A percentile compares a stretch with the other conserved stretches of the same genome.
These are phyloP conservation scores for Monopis laevigella DNA, from an alignment of 2,888 invertebrate genomes.

Conservation along the genomic window DNA sequence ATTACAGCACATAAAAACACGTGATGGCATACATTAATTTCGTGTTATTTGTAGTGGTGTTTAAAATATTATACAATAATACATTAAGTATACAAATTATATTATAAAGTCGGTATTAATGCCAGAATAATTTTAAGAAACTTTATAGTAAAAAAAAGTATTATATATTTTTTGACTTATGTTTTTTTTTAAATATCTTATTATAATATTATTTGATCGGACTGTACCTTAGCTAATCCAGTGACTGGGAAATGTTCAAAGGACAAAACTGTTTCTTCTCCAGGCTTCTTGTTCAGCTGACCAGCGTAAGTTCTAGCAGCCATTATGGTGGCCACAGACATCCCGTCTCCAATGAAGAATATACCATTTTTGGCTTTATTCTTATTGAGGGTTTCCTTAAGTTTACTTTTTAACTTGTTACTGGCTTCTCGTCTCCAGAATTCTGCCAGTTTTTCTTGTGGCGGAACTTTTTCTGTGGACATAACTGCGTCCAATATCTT, in stretches of 20 bases:
- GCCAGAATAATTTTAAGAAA: no score
- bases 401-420: slow-evolving; percentile 35
- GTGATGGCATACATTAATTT: no score
- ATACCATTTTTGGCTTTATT: slow-evolving; percentile 76
- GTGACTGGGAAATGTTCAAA: slow-evolving; percentile 76
- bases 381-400: slow-evolving; percentile 26
- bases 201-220: background rate
- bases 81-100: no score
- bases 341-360: slow-evolving; percentile 80
- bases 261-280: slow-evolving; percentile 71
- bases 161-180: background rate
- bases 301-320: slow-evolving; percentile 76
- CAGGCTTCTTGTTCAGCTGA: slow-evolving; percentile 60
- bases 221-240: slow-evolving; percentile 72
- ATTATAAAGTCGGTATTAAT: no score
- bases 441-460: slow-evolving; percentile 46
- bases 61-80: no score
- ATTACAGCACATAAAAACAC: no score
- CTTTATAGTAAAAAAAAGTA: no score
- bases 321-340: slow-evolving; percentile 79
- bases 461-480: slow-evolving; percentile 42
- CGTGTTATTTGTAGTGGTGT: no score
- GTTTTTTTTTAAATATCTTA: background rate
- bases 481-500: slow-evolving; percentile 48
- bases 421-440: slow-evolving; percentile 45